Base-by-base conservation (phyloP, 1,140 invertebrate species). In the Sipha flava region DNA sequence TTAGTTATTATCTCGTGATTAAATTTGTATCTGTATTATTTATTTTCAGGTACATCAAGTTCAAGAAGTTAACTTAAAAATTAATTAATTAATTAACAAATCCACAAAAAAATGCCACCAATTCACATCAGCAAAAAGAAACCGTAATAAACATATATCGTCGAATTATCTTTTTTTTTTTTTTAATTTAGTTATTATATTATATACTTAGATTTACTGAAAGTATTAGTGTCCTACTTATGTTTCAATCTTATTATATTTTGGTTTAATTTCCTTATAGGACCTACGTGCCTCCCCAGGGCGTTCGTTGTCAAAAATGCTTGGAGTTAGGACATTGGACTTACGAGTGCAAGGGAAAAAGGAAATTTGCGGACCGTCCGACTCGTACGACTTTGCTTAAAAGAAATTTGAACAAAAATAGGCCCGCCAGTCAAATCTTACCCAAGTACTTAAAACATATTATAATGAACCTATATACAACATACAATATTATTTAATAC, bases 241-340 rank as follows among this genome's bases (percentile, higher is more conserved):
- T n/a, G 14, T 29, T 10, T 18, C 14, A n/a, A 37, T 31, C 16
- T 40, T 79, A 21, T 21, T 14, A 10, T 26, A 43, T 37, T 23
- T 21, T 1, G 16, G 37, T 64, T 37, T 34, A 7, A 3, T 5
- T 1, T 47, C 2, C n/a, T 29, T 57, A 9, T n/a, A 79, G 64
- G 14, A 23, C 4, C 16, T 64, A 52, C 52, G 62, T 70, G 23
- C 57, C 45, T 40, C 81, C 81, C 12, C 80, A 82, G 47, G 82
- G 79, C 9, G 80, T 81, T 21, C 73, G 80, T 1, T 84, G 83
- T 75, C 83, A 83, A 64, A 84, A 83, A 68, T 83, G 83, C 49
- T 59, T 83, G 12, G 83, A 83, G 66, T 68, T 34, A 43, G 83
- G 83, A 4, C 83, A 84, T 64, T 83, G 83, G 83, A 84, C 83